A percentile compares a stretch with the other conserved stretches of the same genome.
Evolutionary conservation across 2,797 vertebrate species (phyloP).

Genomic region (Serranus cabrilla): DNA sequence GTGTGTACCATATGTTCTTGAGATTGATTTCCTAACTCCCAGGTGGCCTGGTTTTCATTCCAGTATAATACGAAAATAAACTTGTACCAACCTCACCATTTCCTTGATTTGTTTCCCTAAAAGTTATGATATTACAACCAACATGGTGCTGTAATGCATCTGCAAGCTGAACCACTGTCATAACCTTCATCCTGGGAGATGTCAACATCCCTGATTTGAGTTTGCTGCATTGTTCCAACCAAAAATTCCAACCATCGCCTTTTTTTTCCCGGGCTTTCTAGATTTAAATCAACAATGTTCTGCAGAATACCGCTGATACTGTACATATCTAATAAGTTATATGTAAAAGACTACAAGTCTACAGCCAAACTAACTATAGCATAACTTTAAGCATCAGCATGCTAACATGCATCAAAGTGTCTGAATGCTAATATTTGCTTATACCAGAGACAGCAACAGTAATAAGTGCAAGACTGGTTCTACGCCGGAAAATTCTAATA

Average conservation of each 20-base stretch:
- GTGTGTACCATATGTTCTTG: background rate
- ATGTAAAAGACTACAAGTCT: too few species aligned
- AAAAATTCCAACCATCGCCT: too few species aligned
- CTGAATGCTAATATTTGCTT: background rate
- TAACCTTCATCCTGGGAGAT: background rate
- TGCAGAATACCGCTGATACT: too few species aligned
- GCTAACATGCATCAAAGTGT: background rate
- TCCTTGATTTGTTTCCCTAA: constrained; percentile 1
- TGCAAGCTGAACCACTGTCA: background rate
- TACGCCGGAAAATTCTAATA: background rate
- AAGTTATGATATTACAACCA: constrained; percentile 9
- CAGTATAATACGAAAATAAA: constrained; percentile 22
- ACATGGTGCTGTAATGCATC: background rate
- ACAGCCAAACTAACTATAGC: too few species aligned
- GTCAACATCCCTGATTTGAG: background rate
- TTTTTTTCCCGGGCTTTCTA: too few species aligned
- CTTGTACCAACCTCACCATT: background rate
- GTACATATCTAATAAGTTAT: too few species aligned
- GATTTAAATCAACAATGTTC: too few species aligned
- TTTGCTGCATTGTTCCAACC: background rate
- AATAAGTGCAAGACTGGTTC: background rate
- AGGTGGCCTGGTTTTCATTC: constrained; percentile 10
- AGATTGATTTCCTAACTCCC: constrained; percentile 14
- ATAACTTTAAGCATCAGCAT: too few species aligned
- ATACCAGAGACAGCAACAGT: background rate